Base-by-base conservation (phyloP, 2,113 vertebrate genomes). In the Tringa solitaria region DNA sequence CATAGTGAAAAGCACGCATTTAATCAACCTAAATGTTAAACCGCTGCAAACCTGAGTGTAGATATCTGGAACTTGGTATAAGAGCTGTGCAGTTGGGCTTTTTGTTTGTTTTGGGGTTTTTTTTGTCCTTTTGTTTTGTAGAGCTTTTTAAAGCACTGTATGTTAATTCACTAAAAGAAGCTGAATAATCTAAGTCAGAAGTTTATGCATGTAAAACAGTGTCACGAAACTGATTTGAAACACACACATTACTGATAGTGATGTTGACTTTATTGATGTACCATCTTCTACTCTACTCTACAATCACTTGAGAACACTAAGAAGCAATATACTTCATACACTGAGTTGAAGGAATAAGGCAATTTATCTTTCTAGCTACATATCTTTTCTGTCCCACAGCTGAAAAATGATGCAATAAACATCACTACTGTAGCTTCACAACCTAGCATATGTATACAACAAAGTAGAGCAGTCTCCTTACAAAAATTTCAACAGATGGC, bases 351-450 rank as follows among this genome's bases (percentile, higher is more conserved):
- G n/a, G 41, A 93, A 60, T 56, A 84, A 72, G 33, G 73, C 35
- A 56, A 53, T 87, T 90, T 50, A 46, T 79, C 48, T 63, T 84
- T 43, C 54, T 69, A 64, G 41, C 28, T 68, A 41, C 30, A 70
- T 12, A 92, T 8, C 5, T 90, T 83, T 75, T 80, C 56, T 72
- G 33, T 54, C 28, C 61, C 45, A 70, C n/a, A 72, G 48, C 51
- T 87, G 57, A 93, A 94, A 90, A 94, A 79, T n/a, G 18, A 77
- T 59, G 70, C 39, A 72, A 83, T 54, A 83, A 94, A 79, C 59
- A 73, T 67, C 41, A 72, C 23, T 45, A 46, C 56, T 59, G 24
- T 13, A 80, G 73, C 54, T 90, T 75, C 56, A 37, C 41, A 59
- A 54, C 50, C 26, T 20, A 32, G 28, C 20, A 41, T 33, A 53